These are phyloP conservation scores for Typhlomys cinereus DNA, from an alignment of 2,113 vertebrate species.

Conservation along the genomic window DNA sequence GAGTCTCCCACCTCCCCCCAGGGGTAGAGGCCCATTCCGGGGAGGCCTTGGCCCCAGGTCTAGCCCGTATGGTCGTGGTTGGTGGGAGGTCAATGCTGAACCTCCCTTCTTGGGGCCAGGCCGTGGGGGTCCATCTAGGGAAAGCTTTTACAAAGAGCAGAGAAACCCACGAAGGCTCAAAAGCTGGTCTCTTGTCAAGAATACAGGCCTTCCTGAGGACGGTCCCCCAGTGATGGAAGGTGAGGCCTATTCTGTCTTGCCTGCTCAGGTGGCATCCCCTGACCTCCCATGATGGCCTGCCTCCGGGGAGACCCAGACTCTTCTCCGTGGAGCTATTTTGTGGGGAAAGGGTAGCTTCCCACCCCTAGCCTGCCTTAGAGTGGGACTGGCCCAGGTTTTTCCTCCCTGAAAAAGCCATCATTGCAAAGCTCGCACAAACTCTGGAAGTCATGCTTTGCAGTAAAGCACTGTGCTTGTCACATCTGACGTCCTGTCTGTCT, in stretches of 20 bases:
- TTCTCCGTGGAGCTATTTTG: not conserved
- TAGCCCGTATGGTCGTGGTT: constrained; percentile 72
- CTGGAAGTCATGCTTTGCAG: not conserved
- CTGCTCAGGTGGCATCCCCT: not conserved
- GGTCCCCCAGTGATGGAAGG: constrained; percentile 68
- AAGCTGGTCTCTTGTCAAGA: constrained; percentile 78
- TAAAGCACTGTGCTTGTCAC: not conserved
- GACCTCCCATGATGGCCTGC: not conserved
- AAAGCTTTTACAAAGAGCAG: constrained; percentile 71
- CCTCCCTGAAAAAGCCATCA: not conserved
- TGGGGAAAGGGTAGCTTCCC: not conserved
- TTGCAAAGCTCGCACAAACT: not conserved
- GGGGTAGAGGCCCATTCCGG: constrained; percentile 67
- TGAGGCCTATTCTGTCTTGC: constrained; percentile 42
- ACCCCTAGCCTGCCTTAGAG: not conserved
- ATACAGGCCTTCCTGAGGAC: constrained; percentile 60
- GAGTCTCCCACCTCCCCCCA: constrained; percentile 75
- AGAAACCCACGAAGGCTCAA: constrained; percentile 73
- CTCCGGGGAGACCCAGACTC: not conserved
- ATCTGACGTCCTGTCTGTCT: not conserved
- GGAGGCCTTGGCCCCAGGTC: constrained; percentile 65
- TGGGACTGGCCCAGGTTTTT: not conserved
- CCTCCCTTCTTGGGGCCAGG: constrained; percentile 72
- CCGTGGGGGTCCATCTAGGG: constrained; percentile 62
- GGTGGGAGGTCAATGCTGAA: constrained; percentile 73